Evolutionary conservation across 2,797 vertebrate genomes (phyloP).

Genomic region (Myotis daubentonii): DNA sequence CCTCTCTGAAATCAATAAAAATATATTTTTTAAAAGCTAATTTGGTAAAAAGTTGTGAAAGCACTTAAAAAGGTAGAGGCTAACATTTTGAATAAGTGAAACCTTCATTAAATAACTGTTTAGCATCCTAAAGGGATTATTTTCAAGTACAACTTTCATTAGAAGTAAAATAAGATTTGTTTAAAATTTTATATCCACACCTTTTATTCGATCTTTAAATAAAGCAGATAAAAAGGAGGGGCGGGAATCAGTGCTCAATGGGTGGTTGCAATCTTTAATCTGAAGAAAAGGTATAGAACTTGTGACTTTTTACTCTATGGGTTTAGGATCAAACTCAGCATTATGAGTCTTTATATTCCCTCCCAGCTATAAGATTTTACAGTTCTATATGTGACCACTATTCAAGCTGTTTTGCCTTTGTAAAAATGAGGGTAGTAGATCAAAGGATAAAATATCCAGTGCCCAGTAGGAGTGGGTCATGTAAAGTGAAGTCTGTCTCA

Average conservation of each 20-base stretch:
- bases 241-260: background rate
- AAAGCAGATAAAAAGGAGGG: background rate
- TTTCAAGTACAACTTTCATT: constrained; percentile 40
- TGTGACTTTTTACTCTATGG: background rate
- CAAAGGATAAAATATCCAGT: background rate
- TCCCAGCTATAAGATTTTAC: background rate
- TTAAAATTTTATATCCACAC: background rate
- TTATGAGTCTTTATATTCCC: background rate
- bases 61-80: background rate
- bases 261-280: background rate
- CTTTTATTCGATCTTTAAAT: constrained; percentile 38
- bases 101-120: background rate
- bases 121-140: background rate
- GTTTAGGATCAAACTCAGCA: background rate
- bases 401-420: constrained; percentile 14
- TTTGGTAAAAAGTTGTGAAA: constrained; percentile 40
- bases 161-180: constrained; percentile 40
- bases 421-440: background rate
- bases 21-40: background rate
- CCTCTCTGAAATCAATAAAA: too few relatives aligned
- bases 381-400: background rate
- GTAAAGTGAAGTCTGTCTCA: background rate
- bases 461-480: background rate
- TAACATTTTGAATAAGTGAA: constrained; percentile 27
- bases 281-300: constrained; percentile 9